phyloP scores from a whole-genome alignment of 2,113 vertebrate genomes.

The Oryzias melastigma region DNA sequence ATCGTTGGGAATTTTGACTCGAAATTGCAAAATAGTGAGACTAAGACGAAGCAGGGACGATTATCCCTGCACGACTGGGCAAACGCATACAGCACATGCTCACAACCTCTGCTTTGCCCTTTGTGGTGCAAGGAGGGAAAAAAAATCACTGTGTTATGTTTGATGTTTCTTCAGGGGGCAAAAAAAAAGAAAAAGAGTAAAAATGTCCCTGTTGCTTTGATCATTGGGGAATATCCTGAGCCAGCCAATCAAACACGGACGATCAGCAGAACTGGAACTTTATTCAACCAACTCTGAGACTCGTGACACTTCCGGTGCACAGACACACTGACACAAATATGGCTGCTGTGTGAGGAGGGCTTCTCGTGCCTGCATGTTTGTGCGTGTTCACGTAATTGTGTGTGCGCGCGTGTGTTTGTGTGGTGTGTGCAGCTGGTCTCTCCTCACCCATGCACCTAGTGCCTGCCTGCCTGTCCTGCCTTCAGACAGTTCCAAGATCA shows the following conservation, averaged over 20 bases:
- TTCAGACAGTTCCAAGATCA: constrained; percentile 73
- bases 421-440: constrained; percentile 50
- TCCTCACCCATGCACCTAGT: constrained; percentile 72
- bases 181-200: constrained; percentile 27
- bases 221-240: constrained; percentile 50
- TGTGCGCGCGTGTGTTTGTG: constrained; percentile 35
- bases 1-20: too few species aligned
- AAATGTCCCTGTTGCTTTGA: constrained; percentile 24
- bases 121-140: constrained; percentile 25
- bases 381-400: constrained; percentile 35
- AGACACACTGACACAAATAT: constrained; percentile 33
- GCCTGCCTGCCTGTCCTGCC: constrained; percentile 74
- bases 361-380: constrained; percentile 61
- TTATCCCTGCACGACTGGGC: not conserved
- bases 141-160: constrained; percentile 59
- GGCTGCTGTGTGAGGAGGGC: constrained; percentile 61
- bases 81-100: constrained; percentile 11
- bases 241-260: constrained; percentile 55
- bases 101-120: constrained; percentile 28
- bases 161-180: constrained; percentile 41
- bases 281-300: constrained; percentile 29
- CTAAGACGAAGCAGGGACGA: constrained; percentile 6
- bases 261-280: constrained; percentile 44
- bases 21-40: not conserved
- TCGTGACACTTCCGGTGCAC: not conserved